These are phyloP conservation scores for Poeciliopsis turneri DNA, from an alignment of 2,797 vertebrate species.

Conservation along the genomic window DNA sequence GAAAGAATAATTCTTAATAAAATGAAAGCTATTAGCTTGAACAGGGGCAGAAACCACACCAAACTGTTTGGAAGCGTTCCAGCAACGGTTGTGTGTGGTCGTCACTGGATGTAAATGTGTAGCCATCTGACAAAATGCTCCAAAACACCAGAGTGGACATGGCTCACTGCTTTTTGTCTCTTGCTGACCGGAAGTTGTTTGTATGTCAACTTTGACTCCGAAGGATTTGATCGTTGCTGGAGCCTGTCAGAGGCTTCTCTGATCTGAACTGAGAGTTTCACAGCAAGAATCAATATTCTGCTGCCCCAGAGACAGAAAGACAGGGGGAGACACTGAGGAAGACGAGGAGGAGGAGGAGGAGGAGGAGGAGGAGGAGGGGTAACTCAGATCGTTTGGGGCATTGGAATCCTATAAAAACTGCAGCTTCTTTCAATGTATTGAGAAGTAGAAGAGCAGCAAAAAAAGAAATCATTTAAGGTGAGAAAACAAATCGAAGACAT, in stretches of 20 bases:
- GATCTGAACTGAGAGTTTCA: conserved; percentile 27
- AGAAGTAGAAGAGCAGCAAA: conserved; percentile 9
- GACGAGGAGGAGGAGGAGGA: too few species aligned
- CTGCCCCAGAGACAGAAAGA: not conserved
- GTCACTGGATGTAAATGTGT: not conserved
- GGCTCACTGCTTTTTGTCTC: not conserved
- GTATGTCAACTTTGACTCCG: not conserved
- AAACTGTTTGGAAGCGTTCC: not conserved
- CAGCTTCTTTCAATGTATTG: conserved; percentile 9
- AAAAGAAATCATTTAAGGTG: conserved; percentile 4
- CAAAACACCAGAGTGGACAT: not conserved
- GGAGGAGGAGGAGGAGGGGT: not conserved
- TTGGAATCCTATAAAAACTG: conserved; percentile 10
- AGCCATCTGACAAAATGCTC: not conserved
- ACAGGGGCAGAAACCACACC: not conserved
- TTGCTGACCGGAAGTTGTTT: not conserved
- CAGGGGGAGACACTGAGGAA: not conserved
- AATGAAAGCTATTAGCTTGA: too few species aligned
- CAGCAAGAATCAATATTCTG: conserved; percentile 23
- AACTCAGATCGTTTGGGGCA: not conserved
- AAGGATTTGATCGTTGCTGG: conserved; percentile 19
- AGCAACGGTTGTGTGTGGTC: not conserved
- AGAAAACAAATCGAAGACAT: not conserved
- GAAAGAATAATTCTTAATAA: too few species aligned
- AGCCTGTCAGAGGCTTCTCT: conserved; percentile 38